phyloP scores from a whole-genome alignment of 2,888 invertebrate species.

The Erebia palarica region DNA sequence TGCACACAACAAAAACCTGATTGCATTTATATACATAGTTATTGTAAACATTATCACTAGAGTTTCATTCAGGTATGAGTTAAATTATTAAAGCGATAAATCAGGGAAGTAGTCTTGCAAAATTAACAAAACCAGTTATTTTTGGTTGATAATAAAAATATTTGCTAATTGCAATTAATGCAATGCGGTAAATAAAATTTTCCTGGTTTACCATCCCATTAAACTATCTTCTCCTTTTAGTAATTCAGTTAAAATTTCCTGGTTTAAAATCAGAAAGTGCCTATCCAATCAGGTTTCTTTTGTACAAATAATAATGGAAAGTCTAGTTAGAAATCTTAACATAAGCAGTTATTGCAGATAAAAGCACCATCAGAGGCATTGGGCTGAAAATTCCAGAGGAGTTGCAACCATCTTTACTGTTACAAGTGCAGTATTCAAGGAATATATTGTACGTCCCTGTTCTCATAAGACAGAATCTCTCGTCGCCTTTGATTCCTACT shows the following conservation, averaged over 20 bases:
- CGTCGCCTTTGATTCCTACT: slow-evolving; percentile 94
- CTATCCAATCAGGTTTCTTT: not conserved
- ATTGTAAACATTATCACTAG: not conserved
- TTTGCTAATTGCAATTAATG: too few species aligned
- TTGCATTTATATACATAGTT: not conserved
- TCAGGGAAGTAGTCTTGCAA: too few species aligned
- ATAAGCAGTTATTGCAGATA: slow-evolving; percentile 22
- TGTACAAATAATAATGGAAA: not conserved
- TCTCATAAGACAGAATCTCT: slow-evolving; percentile 94
- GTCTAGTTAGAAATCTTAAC: slow-evolving; percentile 13
- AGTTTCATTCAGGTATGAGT: not conserved
- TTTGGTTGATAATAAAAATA: too few species aligned
- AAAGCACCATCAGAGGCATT: slow-evolving; percentile 25
- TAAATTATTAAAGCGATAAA: too few species aligned
- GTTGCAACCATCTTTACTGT: slow-evolving; percentile 96
- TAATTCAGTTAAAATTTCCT: not conserved
- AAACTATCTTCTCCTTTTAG: too few species aligned
- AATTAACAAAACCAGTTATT: too few species aligned
- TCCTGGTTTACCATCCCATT: too few species aligned
- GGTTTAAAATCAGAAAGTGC: not conserved
- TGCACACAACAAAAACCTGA: not conserved
- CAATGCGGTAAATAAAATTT: too few species aligned
- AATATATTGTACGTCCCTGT: slow-evolving; percentile 96
- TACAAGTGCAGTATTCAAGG: slow-evolving; percentile 96
- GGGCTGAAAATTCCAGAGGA: slow-evolving; percentile 74